Evolutionary conservation across 2,888 invertebrate species (phyloP).

Genomic region (Plutella xylostella): DNA sequence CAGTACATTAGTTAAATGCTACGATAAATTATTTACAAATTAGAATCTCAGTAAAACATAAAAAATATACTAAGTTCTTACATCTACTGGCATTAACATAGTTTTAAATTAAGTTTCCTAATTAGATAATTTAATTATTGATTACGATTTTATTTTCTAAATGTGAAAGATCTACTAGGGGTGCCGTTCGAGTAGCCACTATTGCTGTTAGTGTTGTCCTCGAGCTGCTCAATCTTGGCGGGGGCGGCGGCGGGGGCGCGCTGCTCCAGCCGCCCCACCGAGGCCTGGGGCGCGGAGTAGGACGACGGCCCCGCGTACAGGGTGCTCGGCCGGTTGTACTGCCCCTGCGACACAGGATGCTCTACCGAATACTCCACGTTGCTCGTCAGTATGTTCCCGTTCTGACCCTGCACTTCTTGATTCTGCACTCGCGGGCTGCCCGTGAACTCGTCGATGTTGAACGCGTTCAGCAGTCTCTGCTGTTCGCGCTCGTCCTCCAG

Average conservation of each 20-base stretch:
- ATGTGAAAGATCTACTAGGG: slow-evolving; percentile 19
- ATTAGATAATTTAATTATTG: not conserved
- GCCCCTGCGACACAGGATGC: slow-evolving; percentile 29
- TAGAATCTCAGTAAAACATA: not conserved
- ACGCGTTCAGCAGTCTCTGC: slow-evolving; percentile 38
- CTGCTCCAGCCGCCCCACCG: slow-evolving; percentile 41
- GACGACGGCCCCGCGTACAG: slow-evolving; percentile 56
- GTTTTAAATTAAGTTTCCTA: not conserved
- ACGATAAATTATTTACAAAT: slow-evolving; percentile 2
- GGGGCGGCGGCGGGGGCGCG: slow-evolving; percentile 17
- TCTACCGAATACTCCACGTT: slow-evolving; percentile 37
- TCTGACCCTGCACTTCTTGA: slow-evolving; percentile 11
- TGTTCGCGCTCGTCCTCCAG: slow-evolving; percentile 47
- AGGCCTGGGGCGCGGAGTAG: slow-evolving; percentile 51
- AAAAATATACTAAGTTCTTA: not conserved
- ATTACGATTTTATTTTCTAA: slow-evolving; percentile 12
- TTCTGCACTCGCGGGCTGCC: slow-evolving; percentile 40
- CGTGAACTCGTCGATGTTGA: slow-evolving; percentile 42
- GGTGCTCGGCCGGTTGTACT: slow-evolving; percentile 20
- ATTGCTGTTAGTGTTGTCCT: slow-evolving; percentile 23
- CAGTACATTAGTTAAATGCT: too few species aligned
- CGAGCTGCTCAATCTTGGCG: slow-evolving; percentile 42
- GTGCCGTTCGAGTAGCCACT: slow-evolving; percentile 19
- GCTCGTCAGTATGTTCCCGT: slow-evolving; percentile 24
- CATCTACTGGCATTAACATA: not conserved